Conservation (phyloP, 1,140 invertebrate genomes). For the Achatina immaculata region DNA sequence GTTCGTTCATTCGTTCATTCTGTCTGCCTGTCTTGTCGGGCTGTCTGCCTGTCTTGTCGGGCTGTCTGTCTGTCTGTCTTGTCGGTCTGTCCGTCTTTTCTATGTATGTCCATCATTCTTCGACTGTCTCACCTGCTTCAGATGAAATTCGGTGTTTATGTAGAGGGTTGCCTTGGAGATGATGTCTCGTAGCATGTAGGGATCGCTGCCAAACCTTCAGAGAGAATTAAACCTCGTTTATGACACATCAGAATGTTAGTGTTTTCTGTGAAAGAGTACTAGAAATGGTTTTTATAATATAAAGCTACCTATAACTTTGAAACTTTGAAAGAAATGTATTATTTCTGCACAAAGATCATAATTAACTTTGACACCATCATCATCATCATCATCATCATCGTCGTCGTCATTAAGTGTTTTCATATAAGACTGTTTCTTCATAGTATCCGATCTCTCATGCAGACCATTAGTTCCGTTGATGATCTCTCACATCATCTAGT, state of each 20-base stretch:
- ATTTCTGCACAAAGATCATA: neutral
- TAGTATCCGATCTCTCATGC: no score
- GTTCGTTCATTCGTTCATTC: neutral
- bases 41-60: neutral
- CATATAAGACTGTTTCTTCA: no score
- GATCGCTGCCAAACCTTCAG: conserved; percentile 60
- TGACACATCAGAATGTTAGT: neutral
- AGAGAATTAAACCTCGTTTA: neutral
- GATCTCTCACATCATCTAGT: no score
- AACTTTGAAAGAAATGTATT: neutral
- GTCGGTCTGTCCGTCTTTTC: neutral
- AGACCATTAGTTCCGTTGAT: no score
- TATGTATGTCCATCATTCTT: neutral
- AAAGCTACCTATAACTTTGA: neutral
- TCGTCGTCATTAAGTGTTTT: neutral
- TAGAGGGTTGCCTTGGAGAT: conserved; percentile 60
- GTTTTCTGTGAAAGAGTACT: neutral
- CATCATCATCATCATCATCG: neutral
- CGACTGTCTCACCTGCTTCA: conserved; percentile 55
- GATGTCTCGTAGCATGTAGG: conserved; percentile 60
- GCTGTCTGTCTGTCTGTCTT: neutral
- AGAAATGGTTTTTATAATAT: neutral
- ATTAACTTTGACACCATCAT: neutral
- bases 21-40: neutral
- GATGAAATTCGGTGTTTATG: conserved; percentile 63